A percentile compares a stretch with the other conserved stretches of the same genome.
Conservation (phyloP, 92 coral and sea anemone species). For the Isaurus tuberculatus region DNA sequence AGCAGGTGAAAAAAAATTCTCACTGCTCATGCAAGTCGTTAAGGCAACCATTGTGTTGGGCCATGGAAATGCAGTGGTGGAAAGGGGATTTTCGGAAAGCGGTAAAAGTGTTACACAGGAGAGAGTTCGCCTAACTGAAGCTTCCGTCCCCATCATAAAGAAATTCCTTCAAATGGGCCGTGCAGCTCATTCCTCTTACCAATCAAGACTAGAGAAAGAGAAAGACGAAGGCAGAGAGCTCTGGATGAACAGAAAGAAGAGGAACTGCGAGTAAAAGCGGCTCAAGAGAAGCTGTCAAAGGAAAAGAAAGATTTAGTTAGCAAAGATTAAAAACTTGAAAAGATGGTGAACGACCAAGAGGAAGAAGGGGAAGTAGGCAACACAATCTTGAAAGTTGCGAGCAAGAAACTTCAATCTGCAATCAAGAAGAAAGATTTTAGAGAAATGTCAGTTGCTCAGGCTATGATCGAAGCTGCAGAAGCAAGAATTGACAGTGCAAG, state of each 20-base stretch:
- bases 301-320: constrained; percentile 37
- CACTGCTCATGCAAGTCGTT: constrained; percentile 38
- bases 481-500: constrained; percentile 52
- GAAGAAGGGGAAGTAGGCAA: constrained; percentile 48
- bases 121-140: constrained; percentile 52
- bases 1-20: constrained; percentile 44
- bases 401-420: constrained; percentile 55
- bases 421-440: constrained; percentile 59
- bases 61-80: constrained; percentile 58
- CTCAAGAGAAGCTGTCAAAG: constrained; percentile 21
- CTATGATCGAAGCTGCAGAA: constrained; percentile 60
- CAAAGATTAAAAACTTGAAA: constrained; percentile 47
- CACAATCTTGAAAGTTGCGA: constrained; percentile 57
- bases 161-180: constrained; percentile 57
- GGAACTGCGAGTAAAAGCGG: constrained; percentile 48
- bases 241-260: constrained; percentile 42
- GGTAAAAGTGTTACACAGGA: constrained; percentile 49
- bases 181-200: constrained; percentile 57
- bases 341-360: constrained; percentile 39
- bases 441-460: constrained; percentile 61
- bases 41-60: constrained; percentile 57
- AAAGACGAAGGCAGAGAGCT: constrained; percentile 43
- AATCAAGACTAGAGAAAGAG: constrained; percentile 55
- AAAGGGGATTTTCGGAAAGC: constrained; percentile 61
- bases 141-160: constrained; percentile 63